These are phyloP conservation scores for Xenopus laevis DNA, from an alignment of 2,113 vertebrate species.

Conservation along the genomic window DNA sequence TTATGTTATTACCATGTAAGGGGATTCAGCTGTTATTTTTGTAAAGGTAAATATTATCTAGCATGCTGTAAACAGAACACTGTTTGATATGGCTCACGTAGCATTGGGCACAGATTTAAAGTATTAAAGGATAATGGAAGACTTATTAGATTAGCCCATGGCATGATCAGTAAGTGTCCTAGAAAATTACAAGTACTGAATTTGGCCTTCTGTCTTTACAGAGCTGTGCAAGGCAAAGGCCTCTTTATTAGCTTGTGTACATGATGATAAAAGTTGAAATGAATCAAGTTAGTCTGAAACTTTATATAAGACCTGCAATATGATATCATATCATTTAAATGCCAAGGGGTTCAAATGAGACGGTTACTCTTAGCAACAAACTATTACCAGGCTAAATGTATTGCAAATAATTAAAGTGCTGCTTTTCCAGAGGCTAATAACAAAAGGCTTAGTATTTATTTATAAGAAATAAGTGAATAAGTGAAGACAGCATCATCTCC, in stretches of 20 bases:
- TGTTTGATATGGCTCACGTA: slow-evolving; percentile 62
- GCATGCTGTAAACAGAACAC: slow-evolving; percentile 58
- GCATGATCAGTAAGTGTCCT: slow-evolving; percentile 64
- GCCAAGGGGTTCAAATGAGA: neutral
- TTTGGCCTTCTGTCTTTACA: slow-evolving; percentile 15
- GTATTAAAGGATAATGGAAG: slow-evolving; percentile 66
- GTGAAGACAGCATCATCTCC: too few species aligned
- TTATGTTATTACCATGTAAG: slow-evolving; percentile 57
- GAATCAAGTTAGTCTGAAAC: neutral
- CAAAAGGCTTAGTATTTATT: too few species aligned
- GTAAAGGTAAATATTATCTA: slow-evolving; percentile 51
- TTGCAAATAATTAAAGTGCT: too few species aligned
- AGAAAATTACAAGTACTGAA: slow-evolving; percentile 62
- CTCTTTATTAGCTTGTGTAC: slow-evolving; percentile 11
- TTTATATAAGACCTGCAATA: neutral
- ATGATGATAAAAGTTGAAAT: neutral
- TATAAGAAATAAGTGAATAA: too few species aligned
- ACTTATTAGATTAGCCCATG: slow-evolving; percentile 72
- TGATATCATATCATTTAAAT: neutral
- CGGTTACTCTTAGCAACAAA: too few species aligned
- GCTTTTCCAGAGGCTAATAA: too few species aligned
- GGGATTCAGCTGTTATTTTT: slow-evolving; percentile 55
- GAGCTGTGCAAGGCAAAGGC: neutral
- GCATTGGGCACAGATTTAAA: slow-evolving; percentile 64
- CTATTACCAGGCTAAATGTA: too few species aligned